These are phyloP conservation scores for Hycleus cichorii DNA, from an alignment of 1,140 invertebrate genomes.

Conservation along the genomic window DNA sequence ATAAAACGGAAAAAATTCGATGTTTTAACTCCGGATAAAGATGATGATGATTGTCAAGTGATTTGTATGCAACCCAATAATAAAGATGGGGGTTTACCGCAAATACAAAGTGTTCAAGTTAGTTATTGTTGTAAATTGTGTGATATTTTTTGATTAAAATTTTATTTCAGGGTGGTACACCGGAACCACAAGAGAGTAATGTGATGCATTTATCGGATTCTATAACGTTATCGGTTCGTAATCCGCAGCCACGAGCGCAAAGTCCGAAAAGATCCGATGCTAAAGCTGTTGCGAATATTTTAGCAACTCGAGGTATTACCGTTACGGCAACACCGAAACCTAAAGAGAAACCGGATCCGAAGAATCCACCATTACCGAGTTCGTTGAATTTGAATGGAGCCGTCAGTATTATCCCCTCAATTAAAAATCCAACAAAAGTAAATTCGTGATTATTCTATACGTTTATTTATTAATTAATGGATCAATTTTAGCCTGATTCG, in stretches of 20 bases:
- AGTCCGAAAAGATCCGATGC: constrained; percentile 55
- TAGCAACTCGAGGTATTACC: constrained; percentile 67
- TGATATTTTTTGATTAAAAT: neutral
- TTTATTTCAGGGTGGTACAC: constrained; percentile 26
- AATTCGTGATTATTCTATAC: neutral
- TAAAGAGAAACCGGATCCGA: constrained; percentile 26
- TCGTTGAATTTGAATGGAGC: constrained; percentile 62
- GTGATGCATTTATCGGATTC: constrained; percentile 55
- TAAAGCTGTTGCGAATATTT: constrained; percentile 63
- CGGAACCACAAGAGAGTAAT: constrained; percentile 43
- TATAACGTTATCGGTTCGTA: constrained; percentile 59
- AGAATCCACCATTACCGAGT: constrained; percentile 28
- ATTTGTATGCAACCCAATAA: constrained; percentile 66
- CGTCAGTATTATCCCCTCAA: constrained; percentile 59
- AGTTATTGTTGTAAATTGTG: neutral
- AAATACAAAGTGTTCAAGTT: constrained; percentile 65
- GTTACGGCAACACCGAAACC: constrained; percentile 50
- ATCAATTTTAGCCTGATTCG: constrained; percentile 23
- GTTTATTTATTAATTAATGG: neutral
- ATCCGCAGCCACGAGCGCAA: constrained; percentile 29
- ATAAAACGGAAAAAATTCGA: constrained; percentile 46
- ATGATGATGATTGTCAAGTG: constrained; percentile 55
- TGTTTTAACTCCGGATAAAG: constrained; percentile 49
- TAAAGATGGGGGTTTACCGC: constrained; percentile 53
- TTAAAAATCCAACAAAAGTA: constrained; percentile 27